These are phyloP conservation scores for Spongia lamella DNA, from an alignment of 37 sponge, comb jelly and placozoan genomes.

Conservation along the genomic window DNA sequence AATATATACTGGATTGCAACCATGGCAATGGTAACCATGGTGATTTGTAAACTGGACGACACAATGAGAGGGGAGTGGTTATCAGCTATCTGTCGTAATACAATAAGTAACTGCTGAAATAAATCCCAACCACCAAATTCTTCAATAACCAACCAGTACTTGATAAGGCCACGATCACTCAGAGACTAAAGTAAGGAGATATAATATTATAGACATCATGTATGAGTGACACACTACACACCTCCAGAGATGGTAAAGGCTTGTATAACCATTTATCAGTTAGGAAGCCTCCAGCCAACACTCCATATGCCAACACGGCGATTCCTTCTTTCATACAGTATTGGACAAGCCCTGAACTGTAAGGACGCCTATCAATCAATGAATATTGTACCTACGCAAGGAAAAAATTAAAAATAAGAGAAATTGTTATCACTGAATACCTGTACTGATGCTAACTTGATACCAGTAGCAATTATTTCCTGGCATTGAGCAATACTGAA, in stretches of 20 bases:
- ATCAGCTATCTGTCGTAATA: slow-evolving; percentile 43
- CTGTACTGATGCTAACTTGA: slow-evolving; percentile 47
- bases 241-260: slow-evolving; percentile 27
- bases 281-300: slow-evolving; percentile 66
- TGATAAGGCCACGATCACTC: slow-evolving; percentile 55
- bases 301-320: slow-evolving; percentile 53
- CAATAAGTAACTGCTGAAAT: slow-evolving; percentile 54
- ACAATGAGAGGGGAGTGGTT: slow-evolving; percentile 3
- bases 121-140: slow-evolving; percentile 68
- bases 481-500: slow-evolving; percentile 28
- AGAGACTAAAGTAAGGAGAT: slow-evolving; percentile 16
- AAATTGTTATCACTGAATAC: slow-evolving; percentile 7
- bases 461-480: slow-evolving; percentile 19
- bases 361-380: slow-evolving; percentile 49
- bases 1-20: slow-evolving; percentile 57
- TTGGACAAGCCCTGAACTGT: slow-evolving; percentile 20
- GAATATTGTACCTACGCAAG: slow-evolving; percentile 55
- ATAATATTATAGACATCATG: too few species aligned
- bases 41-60: not conserved
- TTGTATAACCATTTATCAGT: slow-evolving; percentile 49
- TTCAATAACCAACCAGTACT: slow-evolving; percentile 55
- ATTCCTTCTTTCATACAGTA: slow-evolving; percentile 38
- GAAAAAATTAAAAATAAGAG: not conserved
- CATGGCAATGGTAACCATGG: slow-evolving; percentile 53
- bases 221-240: not conserved